Conservation (phyloP, 2,113 vertebrate genomes). For the Phaethornis superciliosus region DNA sequence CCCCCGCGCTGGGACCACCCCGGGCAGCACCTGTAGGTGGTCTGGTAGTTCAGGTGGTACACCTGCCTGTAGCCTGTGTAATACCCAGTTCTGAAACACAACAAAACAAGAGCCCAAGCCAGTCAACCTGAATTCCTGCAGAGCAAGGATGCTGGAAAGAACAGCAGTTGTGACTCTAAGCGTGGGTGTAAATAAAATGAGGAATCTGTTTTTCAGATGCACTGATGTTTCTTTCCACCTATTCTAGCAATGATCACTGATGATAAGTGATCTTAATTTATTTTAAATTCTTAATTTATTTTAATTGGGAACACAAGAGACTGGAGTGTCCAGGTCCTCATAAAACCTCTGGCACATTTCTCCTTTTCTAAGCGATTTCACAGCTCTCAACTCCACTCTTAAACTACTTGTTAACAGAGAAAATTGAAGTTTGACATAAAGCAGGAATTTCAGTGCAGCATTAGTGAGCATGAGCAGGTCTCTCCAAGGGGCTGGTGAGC, state of each 20-base stretch:
- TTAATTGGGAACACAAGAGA: not conserved
- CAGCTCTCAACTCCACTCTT: not conserved
- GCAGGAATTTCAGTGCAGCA: not conserved
- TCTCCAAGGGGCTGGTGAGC: not conserved
- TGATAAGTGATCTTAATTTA: not conserved
- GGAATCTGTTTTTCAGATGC: not conserved
- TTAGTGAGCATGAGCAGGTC: not conserved
- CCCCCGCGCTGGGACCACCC: conserved; percentile 87
- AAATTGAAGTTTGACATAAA: not conserved
- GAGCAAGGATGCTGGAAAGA: fast-evolving
- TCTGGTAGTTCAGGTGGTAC: conserved; percentile 79
- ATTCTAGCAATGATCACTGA: not conserved
- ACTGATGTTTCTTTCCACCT: not conserved
- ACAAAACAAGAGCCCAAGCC: not conserved
- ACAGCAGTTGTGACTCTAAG: too few relatives aligned
- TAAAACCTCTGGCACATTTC: not conserved
- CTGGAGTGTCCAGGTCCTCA: not conserved
- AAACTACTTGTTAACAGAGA: not conserved
- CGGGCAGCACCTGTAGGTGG: conserved; percentile 82
- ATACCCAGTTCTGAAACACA: conserved; percentile 82
- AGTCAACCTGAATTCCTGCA: not conserved
- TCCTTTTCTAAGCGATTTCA: not conserved
- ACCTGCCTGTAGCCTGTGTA: conserved; percentile 84
- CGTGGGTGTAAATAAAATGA: fast-evolving
- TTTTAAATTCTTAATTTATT: not conserved